phyloP scores from a whole-genome alignment of 2,888 invertebrate species.

The Piscicola geometra region DNA sequence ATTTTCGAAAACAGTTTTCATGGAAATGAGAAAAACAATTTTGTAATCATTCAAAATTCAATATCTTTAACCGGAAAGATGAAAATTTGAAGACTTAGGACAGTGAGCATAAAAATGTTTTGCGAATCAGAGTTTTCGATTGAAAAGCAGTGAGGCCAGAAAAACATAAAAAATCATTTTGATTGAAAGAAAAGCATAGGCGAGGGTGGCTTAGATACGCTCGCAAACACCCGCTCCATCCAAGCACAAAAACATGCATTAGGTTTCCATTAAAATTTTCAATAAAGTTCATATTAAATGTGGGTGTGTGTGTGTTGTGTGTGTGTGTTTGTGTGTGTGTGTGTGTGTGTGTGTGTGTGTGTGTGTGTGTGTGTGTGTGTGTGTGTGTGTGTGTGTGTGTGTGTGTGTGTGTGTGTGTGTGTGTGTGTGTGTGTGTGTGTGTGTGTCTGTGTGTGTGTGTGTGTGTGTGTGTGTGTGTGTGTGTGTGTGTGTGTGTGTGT shows the following conservation, averaged over 20 bases:
- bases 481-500: conserved; percentile 22
- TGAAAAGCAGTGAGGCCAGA: no score
- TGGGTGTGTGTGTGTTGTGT: neutral
- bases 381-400: conserved; percentile 9
- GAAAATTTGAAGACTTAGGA: no score
- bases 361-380: neutral
- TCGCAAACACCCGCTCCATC: neutral
- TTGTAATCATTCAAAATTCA: no score
- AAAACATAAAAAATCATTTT: neutral
- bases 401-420: conserved; percentile 7
- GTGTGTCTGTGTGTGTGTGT: conserved; percentile 18
- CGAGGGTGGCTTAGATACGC: neutral
- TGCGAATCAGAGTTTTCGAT: no score
- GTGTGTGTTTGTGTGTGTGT: neutral
- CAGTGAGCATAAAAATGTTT: no score
- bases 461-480: conserved; percentile 20
- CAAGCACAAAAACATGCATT: conserved; percentile 7
- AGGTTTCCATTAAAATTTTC: neutral
- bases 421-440: conserved; percentile 17
- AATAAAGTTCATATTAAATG: conserved; percentile 12
- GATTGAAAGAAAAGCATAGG: neutral
- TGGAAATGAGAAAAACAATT: no score
- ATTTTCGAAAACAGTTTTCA: no score
- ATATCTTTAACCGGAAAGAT: no score
- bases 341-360: neutral